Percentiles rank a stretch among this genome's conserved stretches.
Conservation (phyloP, 2,113 vertebrate genomes). For the Todiramphus chloris region DNA sequence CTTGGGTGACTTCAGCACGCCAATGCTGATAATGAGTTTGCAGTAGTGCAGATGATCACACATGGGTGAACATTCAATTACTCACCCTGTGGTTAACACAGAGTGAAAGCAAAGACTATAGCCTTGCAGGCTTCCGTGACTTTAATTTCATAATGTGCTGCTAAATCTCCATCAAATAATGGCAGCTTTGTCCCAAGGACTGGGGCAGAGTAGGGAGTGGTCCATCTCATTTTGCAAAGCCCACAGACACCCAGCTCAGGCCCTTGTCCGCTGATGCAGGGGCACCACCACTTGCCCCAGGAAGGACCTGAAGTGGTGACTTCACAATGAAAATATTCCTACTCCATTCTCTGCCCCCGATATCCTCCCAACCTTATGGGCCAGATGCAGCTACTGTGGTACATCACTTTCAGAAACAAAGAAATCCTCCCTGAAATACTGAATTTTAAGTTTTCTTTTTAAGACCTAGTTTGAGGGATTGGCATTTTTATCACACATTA, state of each 20-base stretch:
- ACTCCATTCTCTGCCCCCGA: neutral
- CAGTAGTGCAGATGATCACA: neutral
- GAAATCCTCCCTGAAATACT: neutral
- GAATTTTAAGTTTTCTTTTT: neutral
- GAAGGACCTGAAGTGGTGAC: neutral
- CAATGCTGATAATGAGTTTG: conserved; percentile 6
- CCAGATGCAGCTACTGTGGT: neutral
- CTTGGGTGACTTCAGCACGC: neutral
- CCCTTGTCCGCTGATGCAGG: neutral
- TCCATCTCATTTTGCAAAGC: neutral
- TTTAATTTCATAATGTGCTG: neutral
- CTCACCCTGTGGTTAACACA: neutral
- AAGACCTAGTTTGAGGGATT: neutral
- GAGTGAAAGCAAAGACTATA: conserved; percentile 11
- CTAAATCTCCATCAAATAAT: conserved; percentile 37
- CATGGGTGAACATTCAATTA: conserved; percentile 29
- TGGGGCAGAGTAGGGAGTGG: neutral
- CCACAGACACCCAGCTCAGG: neutral
- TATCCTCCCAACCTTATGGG: neutral
- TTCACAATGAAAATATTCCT: neutral
- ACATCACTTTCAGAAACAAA: neutral
- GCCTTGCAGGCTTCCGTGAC: neutral
- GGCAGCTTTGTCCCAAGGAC: neutral
- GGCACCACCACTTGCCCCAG: neutral
- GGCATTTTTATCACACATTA: neutral